Percentiles rank a stretch among this genome's conserved stretches.
Evolutionary conservation across 2,888 invertebrate genomes (phyloP).

Genomic region (Ormia ochracea): DNA sequence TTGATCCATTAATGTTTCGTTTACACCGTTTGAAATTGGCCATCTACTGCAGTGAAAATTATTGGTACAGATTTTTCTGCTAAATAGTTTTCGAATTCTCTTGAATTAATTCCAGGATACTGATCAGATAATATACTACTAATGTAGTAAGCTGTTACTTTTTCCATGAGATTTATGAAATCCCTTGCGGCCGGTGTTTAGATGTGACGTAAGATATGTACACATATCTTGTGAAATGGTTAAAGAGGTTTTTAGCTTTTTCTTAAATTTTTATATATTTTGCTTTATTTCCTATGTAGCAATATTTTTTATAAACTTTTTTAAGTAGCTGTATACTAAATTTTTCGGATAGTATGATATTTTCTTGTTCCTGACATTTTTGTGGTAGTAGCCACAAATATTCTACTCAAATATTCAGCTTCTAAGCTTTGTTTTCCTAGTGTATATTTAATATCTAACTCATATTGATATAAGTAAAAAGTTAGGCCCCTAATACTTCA

Average conservation of each 20-base stretch:
- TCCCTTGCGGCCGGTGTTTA: constrained; percentile 59
- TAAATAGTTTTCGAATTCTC: constrained; percentile 67
- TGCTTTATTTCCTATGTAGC: neutral
- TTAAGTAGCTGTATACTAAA: constrained; percentile 42
- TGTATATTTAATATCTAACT: constrained; percentile 45
- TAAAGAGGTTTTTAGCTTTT: constrained; percentile 40
- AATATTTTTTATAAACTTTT: neutral
- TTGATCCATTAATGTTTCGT: constrained; percentile 57
- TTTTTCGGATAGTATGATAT: constrained; percentile 43
- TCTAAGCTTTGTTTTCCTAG: constrained; percentile 47
- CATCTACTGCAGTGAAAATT: constrained; percentile 56
- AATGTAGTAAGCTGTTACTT: constrained; percentile 60
- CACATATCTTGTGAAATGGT: constrained; percentile 69
- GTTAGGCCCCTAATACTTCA: constrained; percentile 52
- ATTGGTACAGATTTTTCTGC: constrained; percentile 54
- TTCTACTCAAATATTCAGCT: constrained; percentile 51
- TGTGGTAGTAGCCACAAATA: constrained; percentile 49
- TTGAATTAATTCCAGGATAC: constrained; percentile 69
- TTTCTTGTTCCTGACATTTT: no score
- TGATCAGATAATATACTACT: constrained; percentile 65
- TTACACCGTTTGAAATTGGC: constrained; percentile 58
- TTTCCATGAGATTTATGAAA: constrained; percentile 66
- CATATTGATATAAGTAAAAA: constrained; percentile 49
- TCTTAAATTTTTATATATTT: neutral
- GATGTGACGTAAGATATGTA: constrained; percentile 59